A percentile compares a stretch with the other conserved stretches of the same genome.
These are phyloP conservation scores for Zenarchopterus dispar DNA, from an alignment of 2,797 vertebrate species.

Conservation along the genomic window DNA sequence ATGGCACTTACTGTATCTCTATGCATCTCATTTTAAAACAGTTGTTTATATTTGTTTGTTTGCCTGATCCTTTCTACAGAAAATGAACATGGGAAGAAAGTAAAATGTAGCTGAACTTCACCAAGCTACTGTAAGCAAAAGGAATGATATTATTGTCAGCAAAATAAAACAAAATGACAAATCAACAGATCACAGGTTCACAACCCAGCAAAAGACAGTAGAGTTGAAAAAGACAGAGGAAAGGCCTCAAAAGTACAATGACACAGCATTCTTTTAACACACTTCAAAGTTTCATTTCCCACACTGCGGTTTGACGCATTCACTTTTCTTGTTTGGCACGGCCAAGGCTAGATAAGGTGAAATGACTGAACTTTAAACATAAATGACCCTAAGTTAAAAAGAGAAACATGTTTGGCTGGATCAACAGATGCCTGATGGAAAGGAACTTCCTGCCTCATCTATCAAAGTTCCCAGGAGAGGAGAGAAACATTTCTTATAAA, in stretches of 20 bases:
- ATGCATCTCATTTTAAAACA: too few relatives aligned
- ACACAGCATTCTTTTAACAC: conserved; percentile 13
- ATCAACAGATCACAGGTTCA: conserved; percentile 2
- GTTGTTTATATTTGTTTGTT: too few relatives aligned
- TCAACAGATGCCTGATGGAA: conserved; percentile 27
- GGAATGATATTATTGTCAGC: too few relatives aligned
- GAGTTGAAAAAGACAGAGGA: conserved; percentile 3
- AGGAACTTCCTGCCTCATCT: conserved; percentile 18
- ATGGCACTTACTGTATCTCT: too few relatives aligned
- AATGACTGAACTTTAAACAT: conserved; percentile 35
- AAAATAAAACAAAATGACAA: not conserved
- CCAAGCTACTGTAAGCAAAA: too few relatives aligned
- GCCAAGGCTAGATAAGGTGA: conserved; percentile 38
- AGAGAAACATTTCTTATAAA: conserved; percentile 5
- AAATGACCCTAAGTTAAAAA: conserved; percentile 18
- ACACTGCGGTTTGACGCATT: conserved; percentile 24
- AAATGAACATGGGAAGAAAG: too few relatives aligned
- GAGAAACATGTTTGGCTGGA: conserved; percentile 15
- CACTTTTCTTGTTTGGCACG: conserved; percentile 26
- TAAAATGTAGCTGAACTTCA: too few relatives aligned
- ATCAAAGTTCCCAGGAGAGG: conserved; percentile 19
- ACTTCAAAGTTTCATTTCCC: conserved; percentile 16
- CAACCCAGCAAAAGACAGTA: conserved; percentile 19
- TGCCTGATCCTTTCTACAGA: too few relatives aligned
- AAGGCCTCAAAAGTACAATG: conserved; percentile 17